A percentile compares a stretch with the other conserved stretches of the same genome.
These are phyloP conservation scores for Chalcis sispes DNA, from an alignment of 2,888 invertebrate genomes.

Conservation along the genomic window DNA sequence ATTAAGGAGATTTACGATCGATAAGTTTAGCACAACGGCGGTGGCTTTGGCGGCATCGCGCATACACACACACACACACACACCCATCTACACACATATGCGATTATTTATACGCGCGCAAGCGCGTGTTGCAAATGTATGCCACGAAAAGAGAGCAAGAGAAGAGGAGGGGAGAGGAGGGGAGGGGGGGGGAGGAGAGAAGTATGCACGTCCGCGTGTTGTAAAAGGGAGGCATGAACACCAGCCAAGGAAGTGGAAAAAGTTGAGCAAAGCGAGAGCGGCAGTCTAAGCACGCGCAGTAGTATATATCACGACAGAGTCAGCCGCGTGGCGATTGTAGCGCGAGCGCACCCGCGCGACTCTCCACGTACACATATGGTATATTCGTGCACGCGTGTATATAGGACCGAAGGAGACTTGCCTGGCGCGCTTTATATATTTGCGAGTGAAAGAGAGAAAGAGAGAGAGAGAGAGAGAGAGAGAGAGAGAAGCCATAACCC, in stretches of 20 bases:
- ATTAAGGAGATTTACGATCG: slow-evolving; percentile 49
- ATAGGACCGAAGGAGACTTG: too few relatives aligned
- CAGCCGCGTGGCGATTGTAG: slow-evolving; percentile 60
- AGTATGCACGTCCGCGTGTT: slow-evolving; percentile 12
- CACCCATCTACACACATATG: too few relatives aligned
- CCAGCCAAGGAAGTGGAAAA: slow-evolving; percentile 50
- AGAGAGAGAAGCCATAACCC: slow-evolving; percentile 12
- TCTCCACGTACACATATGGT: too few relatives aligned
- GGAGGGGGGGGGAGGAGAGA: too few relatives aligned
- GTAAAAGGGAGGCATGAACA: slow-evolving; percentile 46
- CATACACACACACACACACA: too few relatives aligned
- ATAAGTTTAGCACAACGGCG: slow-evolving; percentile 31
- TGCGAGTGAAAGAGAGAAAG: too few relatives aligned
- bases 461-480: slow-evolving; percentile 20
- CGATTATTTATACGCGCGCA: neutral
- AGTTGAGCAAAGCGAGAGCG: slow-evolving; percentile 53
- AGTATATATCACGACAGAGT: slow-evolving; percentile 66
- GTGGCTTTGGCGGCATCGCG: too few relatives aligned
- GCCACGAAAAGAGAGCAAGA: too few relatives aligned
- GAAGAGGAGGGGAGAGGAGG: too few relatives aligned
- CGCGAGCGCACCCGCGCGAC: neutral
- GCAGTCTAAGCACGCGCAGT: slow-evolving; percentile 53
- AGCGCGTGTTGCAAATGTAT: neutral
- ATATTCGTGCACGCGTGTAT: too few relatives aligned
- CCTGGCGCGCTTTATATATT: too few relatives aligned